These are phyloP conservation scores for Scaptomyza tumidula DNA, from an alignment of 2,888 invertebrate genomes.

Conservation along the genomic window DNA sequence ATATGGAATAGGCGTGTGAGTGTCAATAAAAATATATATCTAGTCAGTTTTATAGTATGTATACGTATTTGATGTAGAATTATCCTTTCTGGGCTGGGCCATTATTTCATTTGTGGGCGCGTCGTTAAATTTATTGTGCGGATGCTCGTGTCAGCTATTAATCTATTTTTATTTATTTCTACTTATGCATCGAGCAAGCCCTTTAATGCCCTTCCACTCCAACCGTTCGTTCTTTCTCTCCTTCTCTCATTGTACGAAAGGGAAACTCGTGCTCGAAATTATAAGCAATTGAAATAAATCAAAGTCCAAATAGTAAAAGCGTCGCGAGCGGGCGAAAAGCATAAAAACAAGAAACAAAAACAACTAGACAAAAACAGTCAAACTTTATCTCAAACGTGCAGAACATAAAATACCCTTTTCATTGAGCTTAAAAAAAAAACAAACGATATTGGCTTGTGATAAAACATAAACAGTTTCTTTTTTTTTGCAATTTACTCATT, in stretches of 20 bases:
- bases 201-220: neutral
- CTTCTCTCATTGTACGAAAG: neutral
- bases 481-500: no score
- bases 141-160: slow-evolving; percentile 68
- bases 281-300: slow-evolving; percentile 78
- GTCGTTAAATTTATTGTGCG: slow-evolving; percentile 64
- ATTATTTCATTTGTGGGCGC: slow-evolving; percentile 61
- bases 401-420: slow-evolving; percentile 27
- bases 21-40: slow-evolving; percentile 14
- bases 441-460: neutral
- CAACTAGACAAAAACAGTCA: neutral
- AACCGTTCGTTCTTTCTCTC: neutral
- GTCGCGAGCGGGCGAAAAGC: slow-evolving; percentile 27
- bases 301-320: slow-evolving; percentile 70
- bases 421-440: neutral
- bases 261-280: slow-evolving; percentile 68
- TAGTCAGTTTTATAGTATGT: slow-evolving; percentile 9
- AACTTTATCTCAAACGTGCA: neutral
- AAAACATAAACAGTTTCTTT: neutral
- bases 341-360: slow-evolving; percentile 10
- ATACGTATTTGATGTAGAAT: slow-evolving; percentile 4
- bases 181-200: slow-evolving; percentile 57
- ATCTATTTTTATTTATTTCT: slow-evolving; percentile 77
- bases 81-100: slow-evolving; percentile 39
- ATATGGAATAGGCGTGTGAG: neutral